Percentiles rank a stretch among this genome's conserved stretches.
Evolutionary conservation across 2,113 vertebrate genomes (phyloP).

Genomic region (Grammomys dolichurus): DNA sequence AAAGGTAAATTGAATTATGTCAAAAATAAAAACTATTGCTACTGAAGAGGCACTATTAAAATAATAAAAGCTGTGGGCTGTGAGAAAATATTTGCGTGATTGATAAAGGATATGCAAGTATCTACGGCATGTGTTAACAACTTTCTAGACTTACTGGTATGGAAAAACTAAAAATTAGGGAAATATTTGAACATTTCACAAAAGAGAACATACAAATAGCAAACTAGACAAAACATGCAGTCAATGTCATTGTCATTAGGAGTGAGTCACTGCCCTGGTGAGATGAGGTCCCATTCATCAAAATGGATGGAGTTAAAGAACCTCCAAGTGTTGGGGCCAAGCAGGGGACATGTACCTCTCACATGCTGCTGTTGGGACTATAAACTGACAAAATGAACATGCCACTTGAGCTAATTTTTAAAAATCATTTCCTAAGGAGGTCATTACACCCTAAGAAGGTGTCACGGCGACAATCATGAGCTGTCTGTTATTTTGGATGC

Average conservation of each 20-base stretch:
- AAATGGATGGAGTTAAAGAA: background rate
- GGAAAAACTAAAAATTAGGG: conserved; percentile 17
- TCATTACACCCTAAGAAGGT: background rate
- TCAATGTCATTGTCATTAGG: background rate
- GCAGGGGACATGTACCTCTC: background rate
- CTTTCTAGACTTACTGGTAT: background rate
- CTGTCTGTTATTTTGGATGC: background rate
- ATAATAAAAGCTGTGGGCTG: background rate
- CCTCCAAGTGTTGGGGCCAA: background rate
- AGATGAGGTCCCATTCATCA: background rate
- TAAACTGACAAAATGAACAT: background rate
- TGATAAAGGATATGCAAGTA: background rate
- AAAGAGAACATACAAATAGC: background rate
- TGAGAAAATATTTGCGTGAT: background rate
- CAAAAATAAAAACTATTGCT: background rate
- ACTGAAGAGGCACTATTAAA: background rate
- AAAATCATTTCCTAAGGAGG: background rate
- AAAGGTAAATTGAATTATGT: background rate
- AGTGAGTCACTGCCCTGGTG: background rate
- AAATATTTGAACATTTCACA: background rate
- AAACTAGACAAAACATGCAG: background rate
- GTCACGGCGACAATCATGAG: background rate
- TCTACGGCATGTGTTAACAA: background rate
- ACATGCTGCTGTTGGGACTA: background rate
- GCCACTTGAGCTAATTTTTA: background rate